Conservation (phyloP, 2,113 vertebrate species). For the Naja naja region DNA sequence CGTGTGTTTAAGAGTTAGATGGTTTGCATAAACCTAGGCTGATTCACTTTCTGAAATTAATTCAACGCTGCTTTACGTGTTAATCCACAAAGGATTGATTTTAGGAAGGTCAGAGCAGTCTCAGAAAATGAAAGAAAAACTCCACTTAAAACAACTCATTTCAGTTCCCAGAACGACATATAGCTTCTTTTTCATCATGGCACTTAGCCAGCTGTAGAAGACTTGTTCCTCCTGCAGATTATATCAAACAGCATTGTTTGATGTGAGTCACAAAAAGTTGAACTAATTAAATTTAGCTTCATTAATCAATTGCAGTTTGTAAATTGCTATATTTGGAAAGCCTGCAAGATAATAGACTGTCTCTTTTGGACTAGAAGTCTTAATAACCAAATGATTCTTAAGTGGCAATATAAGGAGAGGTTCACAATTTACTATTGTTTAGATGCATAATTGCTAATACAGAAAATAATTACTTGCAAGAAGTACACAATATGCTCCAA, state of each 20-base stretch:
- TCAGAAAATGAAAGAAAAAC: conserved; percentile 77
- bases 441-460: conserved; percentile 25
- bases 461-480: background rate
- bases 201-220: conserved; percentile 68
- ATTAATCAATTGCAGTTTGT: conserved; percentile 71
- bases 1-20: conserved; percentile 75
- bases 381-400: conserved; percentile 43
- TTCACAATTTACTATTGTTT: background rate
- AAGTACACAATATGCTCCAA: background rate
- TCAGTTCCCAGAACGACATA: conserved; percentile 76
- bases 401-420: conserved; percentile 47
- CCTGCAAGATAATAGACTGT: conserved; percentile 57
- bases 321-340: conserved; percentile 69
- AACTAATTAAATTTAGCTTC: conserved; percentile 76
- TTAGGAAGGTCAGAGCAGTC: conserved; percentile 76
- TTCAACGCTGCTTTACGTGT: conserved; percentile 83
- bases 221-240: conserved; percentile 58
- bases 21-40: conserved; percentile 79
- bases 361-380: conserved; percentile 52
- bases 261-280: conserved; percentile 63
- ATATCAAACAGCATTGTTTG: conserved; percentile 69
- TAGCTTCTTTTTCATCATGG: conserved; percentile 73
- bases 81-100: conserved; percentile 84
- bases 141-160: conserved; percentile 77
- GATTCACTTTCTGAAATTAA: conserved; percentile 87